These are phyloP conservation scores for Enteromius thamalakanensis DNA, from an alignment of 2,797 vertebrate species.

Conservation along the genomic window DNA sequence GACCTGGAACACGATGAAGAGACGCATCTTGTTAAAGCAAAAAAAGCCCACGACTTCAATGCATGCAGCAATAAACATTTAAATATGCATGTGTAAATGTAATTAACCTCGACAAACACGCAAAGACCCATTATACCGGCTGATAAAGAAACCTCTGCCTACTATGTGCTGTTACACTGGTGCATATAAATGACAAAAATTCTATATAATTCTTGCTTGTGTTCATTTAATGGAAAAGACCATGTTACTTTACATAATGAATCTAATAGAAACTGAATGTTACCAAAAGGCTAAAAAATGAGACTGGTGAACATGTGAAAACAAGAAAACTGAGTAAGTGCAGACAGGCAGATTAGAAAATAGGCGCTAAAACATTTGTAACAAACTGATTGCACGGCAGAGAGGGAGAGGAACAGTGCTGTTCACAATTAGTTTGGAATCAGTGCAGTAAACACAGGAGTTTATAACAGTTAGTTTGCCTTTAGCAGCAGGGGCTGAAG, in stretches of 20 bases:
- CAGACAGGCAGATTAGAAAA: conserved; percentile 48
- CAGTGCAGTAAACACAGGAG: conserved; percentile 54
- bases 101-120: conserved; percentile 11
- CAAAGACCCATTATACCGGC: conserved; percentile 6
- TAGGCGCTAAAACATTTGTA: conserved; percentile 30
- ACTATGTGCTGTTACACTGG: not conserved
- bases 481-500: not conserved
- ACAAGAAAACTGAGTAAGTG: not conserved
- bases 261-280: not conserved
- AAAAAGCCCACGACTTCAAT: not conserved
- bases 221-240: not conserved
- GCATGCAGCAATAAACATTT: not conserved
- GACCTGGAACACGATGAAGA: not conserved
- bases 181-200: not conserved
- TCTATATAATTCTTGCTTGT: not conserved
- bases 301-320: conserved; percentile 43
- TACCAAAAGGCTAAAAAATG: not conserved
- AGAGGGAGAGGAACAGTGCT: not conserved
- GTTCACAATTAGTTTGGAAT: conserved; percentile 8
- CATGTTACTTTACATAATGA: not conserved
- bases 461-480: not conserved
- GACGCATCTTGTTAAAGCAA: not conserved
- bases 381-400: not conserved
- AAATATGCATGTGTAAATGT: conserved; percentile 54
- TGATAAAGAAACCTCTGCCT: not conserved